phyloP scores from a whole-genome alignment of 1,140 invertebrate genomes.

The Gonatopus flavifemur region DNA sequence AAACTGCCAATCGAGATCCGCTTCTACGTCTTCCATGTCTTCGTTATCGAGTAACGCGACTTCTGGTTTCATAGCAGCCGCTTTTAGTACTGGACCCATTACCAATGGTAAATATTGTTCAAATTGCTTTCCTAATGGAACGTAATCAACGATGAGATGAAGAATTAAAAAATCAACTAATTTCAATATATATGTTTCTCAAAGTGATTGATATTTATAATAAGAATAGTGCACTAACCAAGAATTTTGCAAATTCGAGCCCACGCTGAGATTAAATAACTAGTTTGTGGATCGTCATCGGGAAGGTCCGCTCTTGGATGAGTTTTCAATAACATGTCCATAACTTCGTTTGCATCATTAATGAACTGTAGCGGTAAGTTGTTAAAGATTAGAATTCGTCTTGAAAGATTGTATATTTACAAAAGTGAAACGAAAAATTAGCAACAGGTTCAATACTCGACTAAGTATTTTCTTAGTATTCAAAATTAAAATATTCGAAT shows the following conservation, averaged over 20 bases:
- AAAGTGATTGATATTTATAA: neutral
- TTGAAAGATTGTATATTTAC: too few species aligned
- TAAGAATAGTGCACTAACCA: slow-evolving; percentile 60
- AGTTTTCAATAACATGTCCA: slow-evolving; percentile 92
- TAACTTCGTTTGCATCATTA: slow-evolving; percentile 91
- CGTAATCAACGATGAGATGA: too few species aligned
- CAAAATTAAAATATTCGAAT: neutral
- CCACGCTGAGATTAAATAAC: slow-evolving; percentile 98
- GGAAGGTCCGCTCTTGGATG: slow-evolving; percentile 82
- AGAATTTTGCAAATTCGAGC: slow-evolving; percentile 97
- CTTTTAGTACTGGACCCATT: slow-evolving; percentile 94
- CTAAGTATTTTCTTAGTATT: neutral
- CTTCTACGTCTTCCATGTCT: slow-evolving; percentile 82
- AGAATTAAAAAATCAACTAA: slow-evolving; percentile 4
- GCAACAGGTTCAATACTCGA: neutral
- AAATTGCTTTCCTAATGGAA: slow-evolving; percentile 87
- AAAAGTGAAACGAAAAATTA: too few species aligned
- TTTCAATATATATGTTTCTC: neutral
- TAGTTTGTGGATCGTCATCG: slow-evolving; percentile 96
- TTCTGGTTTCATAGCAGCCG: slow-evolving; percentile 95
- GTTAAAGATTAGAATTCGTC: too few species aligned
- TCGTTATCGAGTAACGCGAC: slow-evolving; percentile 95
- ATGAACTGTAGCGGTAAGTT: slow-evolving; percentile 70
- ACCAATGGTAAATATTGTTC: slow-evolving; percentile 96
- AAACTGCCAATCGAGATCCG: slow-evolving; percentile 97